phyloP scores from a whole-genome alignment of 1,140 invertebrate species.

The Ctenoplectra terminalis region DNA sequence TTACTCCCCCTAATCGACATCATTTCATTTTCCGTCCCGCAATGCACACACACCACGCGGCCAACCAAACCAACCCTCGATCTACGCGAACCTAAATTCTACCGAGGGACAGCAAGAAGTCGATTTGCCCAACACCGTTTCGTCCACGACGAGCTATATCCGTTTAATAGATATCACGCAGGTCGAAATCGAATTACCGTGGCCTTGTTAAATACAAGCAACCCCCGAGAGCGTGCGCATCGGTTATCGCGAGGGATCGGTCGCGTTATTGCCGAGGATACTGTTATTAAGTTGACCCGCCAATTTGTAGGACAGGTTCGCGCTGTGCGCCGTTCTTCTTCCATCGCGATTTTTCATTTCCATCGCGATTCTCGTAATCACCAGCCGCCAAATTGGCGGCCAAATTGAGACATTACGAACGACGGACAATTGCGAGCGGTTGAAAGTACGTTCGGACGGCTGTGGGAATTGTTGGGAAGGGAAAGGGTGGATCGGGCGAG shows the following conservation, averaged over 20 bases:
- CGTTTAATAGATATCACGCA: conserved; percentile 6
- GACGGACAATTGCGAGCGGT: neutral
- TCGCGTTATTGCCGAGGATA: neutral
- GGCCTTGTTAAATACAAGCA: neutral
- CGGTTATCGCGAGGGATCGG: neutral
- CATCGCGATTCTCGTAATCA: conserved; percentile 12
- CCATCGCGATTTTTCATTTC: no score
- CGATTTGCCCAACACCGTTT: no score
- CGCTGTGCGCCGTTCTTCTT: no score
- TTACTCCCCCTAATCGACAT: neutral
- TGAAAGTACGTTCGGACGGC: neutral
- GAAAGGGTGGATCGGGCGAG: neutral
- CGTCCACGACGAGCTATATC: neutral
- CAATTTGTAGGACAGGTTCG: neutral
- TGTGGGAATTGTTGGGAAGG: no score
- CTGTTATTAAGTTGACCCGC: neutral
- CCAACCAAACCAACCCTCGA: neutral
- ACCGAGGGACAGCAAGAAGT: neutral
- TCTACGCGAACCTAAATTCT: neutral
- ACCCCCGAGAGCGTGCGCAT: no score
- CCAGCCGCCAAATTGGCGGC: conserved; percentile 1
- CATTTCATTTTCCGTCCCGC: neutral
- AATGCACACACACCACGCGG: neutral
- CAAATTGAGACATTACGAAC: conserved; percentile 10
- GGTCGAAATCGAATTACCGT: neutral